A percentile compares a stretch with the other conserved stretches of the same genome.
Conservation (phyloP, 2,888 invertebrate species). For the Plagodis pulveraria region DNA sequence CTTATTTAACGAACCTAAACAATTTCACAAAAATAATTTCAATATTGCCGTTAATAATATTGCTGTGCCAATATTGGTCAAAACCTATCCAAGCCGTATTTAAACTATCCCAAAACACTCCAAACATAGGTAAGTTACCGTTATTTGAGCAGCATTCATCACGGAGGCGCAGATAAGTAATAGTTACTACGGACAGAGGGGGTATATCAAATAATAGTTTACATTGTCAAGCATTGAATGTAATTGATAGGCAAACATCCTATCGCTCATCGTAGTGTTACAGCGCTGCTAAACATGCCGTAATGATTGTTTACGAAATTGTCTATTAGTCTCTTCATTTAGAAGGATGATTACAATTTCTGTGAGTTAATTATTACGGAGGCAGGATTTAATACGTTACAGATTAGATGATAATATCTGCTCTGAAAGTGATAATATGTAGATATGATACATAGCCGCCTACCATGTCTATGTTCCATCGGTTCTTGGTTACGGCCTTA, state of each 20-base stretch:
- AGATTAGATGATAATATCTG: too few relatives aligned
- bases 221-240: slow-evolving; percentile 33
- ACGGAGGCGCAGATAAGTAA: neutral
- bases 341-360: neutral
- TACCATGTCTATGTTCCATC: too few relatives aligned
- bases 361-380: too few relatives aligned
- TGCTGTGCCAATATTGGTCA: too few relatives aligned
- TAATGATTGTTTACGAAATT: neutral
- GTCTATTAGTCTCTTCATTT: slow-evolving; percentile 1
- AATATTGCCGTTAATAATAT: too few relatives aligned
- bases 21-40: too few relatives aligned
- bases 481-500: too few relatives aligned
- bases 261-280: neutral
- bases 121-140: slow-evolving; percentile 2
- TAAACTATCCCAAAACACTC: neutral
- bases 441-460: too few relatives aligned
- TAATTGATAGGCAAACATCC: slow-evolving; percentile 34
- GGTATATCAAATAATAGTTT: slow-evolving; percentile 45
- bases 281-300: neutral
- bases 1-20: too few relatives aligned
- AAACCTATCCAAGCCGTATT: neutral
- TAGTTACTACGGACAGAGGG: slow-evolving; percentile 1
- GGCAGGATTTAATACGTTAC: too few relatives aligned
- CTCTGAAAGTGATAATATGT: too few relatives aligned
- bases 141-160: slow-evolving; percentile 4